Conservation (phyloP, 2,113 vertebrate genomes). For the Chloropsis cyanopogon region DNA sequence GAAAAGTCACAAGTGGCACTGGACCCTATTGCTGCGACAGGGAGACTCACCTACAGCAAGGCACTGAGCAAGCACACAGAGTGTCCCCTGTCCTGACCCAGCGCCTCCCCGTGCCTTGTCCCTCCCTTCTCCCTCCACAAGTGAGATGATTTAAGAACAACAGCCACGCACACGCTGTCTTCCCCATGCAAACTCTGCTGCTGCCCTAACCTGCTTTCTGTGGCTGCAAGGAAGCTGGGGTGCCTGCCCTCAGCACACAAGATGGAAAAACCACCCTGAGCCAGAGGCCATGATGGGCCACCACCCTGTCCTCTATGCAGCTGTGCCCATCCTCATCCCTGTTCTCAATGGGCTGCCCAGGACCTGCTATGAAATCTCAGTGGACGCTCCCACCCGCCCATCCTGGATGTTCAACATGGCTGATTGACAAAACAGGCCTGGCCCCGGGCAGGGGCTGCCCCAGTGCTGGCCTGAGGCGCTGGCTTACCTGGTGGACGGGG, state of each 20-base stretch:
- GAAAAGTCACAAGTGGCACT: not conserved
- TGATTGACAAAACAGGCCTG: accelerated
- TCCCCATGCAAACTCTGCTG: not conserved
- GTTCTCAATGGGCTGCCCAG: not conserved
- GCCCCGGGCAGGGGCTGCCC: accelerated
- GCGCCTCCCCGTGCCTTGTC: not conserved
- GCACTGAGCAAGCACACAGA: not conserved
- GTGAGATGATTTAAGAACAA: not conserved
- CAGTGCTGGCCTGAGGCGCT: accelerated
- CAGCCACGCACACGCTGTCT: accelerated
- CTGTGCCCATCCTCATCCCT: accelerated
- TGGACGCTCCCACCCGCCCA: not conserved
- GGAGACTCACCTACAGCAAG: not conserved
- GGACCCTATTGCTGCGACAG: not conserved
- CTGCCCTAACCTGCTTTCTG: not conserved
- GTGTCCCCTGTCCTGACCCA: not conserved
- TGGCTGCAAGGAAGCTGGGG: not conserved
- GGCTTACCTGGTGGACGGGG: not conserved
- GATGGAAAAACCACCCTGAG: not conserved
- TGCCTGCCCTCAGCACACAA: not conserved
- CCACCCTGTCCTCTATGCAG: not conserved
- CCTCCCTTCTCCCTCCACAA: not conserved
- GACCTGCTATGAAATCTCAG: not conserved
- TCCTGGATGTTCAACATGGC: not conserved
- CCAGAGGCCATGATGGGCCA: not conserved